Base-by-base conservation (phyloP, 2,797 vertebrate species). In the Lepilemur septentrionalis region DNA sequence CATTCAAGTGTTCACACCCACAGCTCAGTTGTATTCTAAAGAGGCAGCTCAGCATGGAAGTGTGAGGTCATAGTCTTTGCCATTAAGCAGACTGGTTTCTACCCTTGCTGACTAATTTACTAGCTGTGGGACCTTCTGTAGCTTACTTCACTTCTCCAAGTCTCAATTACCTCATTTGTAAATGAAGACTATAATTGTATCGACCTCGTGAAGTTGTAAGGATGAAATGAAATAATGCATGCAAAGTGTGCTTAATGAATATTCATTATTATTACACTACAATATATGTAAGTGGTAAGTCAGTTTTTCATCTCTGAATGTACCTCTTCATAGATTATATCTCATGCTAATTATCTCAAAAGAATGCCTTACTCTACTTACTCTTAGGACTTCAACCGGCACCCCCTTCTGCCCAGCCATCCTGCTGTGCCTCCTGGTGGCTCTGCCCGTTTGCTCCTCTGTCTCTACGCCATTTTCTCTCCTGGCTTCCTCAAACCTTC, bases 221-320 rank as follows among this genome's bases (percentile, higher is more conserved):
- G 17, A 96, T 73, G 88, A 80, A 87, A 91, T 87, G 84, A 96
- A 89, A 84, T 70, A 91, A 94, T 67, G 23, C 46, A 93, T 48
- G 85, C 88, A 89, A 86, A 73, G 38, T 80, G 23, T 4, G 28
- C 88, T 91, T 73, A 80, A 89, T 91, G 89, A 96, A 96, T 96
- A 94, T 91, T 86, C 63, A 75, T 93, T 85, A 63, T 50, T 50
- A 55, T 70, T 61, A 63, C 23, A 92, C 43, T 41, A 32, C 22
- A 82, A 67, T 63, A 32, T 73, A 89, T 48, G 32, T 43, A 81
- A 73, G 65, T 81, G 76, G 35, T 65, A 50, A 91, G 72, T 89
- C 57, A 10, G 6, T 15, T 82, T 86, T 94, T 89, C 83, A 89
- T 84, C 82, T 96, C 38, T 65, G n/a, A 86, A 87, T 84, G 6